These are phyloP conservation scores for Dreissena polymorpha DNA, from an alignment of 1,140 invertebrate genomes.

Conservation along the genomic window DNA sequence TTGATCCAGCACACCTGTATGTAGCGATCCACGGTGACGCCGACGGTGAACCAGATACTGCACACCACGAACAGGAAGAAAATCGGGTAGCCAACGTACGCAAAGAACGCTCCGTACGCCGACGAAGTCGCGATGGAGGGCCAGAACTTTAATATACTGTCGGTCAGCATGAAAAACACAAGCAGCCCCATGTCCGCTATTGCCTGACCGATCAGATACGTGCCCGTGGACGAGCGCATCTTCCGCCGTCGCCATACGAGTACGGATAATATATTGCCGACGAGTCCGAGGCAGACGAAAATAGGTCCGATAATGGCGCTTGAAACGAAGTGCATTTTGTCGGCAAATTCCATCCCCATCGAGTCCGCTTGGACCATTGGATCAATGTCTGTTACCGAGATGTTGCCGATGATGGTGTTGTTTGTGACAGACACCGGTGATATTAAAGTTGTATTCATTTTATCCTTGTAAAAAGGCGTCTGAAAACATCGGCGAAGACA, in stretches of 20 bases:
- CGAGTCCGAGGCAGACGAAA: conserved; percentile 63
- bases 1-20: conserved; percentile 70
- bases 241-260: conserved; percentile 62
- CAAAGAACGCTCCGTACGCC: conserved; percentile 64
- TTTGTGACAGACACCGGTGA: too few relatives aligned
- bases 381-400: too few relatives aligned
- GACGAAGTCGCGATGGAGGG: conserved; percentile 54
- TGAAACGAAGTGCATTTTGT: conserved; percentile 64
- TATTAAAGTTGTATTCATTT: too few relatives aligned
- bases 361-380: too few relatives aligned
- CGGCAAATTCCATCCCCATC: conserved; percentile 45
- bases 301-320: conserved; percentile 66
- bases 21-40: conserved; percentile 71
- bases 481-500: too few relatives aligned
- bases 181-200: conserved; percentile 63
- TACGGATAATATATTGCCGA: conserved; percentile 67
- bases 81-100: conserved; percentile 70
- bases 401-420: too few relatives aligned
- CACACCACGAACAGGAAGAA: conserved; percentile 65
- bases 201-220: conserved; percentile 69
- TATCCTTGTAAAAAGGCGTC: too few relatives aligned
- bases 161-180: conserved; percentile 66
- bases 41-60: conserved; percentile 72
- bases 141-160: conserved; percentile 56
- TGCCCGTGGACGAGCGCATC: conserved; percentile 67